phyloP scores from a whole-genome alignment of 2,113 vertebrate genomes.

The Rallus limicola region DNA sequence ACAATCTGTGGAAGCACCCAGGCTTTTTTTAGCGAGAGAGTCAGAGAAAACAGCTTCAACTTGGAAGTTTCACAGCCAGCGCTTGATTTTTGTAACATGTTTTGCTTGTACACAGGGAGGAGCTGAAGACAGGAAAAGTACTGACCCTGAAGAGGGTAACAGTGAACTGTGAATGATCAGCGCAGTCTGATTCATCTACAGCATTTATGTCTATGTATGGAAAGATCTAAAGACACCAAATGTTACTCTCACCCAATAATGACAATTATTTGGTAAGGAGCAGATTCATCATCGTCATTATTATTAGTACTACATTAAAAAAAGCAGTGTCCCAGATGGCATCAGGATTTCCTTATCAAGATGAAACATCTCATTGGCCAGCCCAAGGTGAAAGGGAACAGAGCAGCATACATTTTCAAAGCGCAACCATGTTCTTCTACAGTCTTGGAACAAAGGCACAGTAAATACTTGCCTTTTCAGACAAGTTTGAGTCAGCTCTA shows the following conservation, averaged over 20 bases:
- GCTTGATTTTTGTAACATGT: not conserved
- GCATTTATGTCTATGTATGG: not conserved
- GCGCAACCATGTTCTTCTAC: not conserved
- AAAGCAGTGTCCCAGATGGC: not conserved
- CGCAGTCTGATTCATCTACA: conserved; percentile 16
- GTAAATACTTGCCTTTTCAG: not conserved
- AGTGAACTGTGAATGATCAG: not conserved
- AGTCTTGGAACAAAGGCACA: not conserved
- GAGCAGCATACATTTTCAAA: not conserved
- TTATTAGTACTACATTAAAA: not conserved
- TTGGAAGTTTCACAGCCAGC: not conserved
- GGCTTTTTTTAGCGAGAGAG: not conserved
- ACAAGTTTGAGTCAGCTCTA: not conserved
- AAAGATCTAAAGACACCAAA: conserved; percentile 13
- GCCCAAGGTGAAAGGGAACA: not conserved
- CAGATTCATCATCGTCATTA: not conserved
- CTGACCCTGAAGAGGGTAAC: conserved; percentile 11
- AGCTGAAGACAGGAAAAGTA: conserved; percentile 18
- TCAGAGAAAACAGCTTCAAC: not conserved
- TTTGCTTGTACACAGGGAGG: not conserved
- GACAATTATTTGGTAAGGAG: conserved; percentile 2
- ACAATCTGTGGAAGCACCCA: not conserved
- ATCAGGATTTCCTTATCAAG: conserved; percentile 3
- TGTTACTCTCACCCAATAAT: not conserved
- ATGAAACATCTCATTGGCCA: not conserved